Conservation (phyloP, 2,888 invertebrate species). For the Sialis lutaria region DNA sequence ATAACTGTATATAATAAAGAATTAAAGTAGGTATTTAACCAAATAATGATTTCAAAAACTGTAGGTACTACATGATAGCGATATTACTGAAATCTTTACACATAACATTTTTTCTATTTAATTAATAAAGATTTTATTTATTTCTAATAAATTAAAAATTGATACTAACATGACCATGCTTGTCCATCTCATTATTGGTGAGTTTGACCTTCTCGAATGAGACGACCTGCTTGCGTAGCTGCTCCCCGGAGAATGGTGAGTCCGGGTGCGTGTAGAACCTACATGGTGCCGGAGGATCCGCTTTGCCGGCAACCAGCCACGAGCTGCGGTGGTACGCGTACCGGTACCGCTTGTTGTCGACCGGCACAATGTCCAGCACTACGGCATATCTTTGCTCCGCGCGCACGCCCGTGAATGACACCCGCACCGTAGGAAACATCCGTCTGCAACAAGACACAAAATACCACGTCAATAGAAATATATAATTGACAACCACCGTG, state of each 20-base stretch:
- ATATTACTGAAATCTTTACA: no score
- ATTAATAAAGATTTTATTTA: no score
- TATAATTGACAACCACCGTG: no score
- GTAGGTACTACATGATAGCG: no score
- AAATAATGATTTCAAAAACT: no score
- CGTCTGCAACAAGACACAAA: conserved; percentile 44
- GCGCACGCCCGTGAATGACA: conserved; percentile 75
- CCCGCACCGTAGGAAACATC: conserved; percentile 95
- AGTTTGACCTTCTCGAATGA: conserved; percentile 97
- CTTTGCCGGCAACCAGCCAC: conserved; percentile 96
- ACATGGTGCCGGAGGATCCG: conserved; percentile 88
- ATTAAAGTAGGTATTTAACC: no score
- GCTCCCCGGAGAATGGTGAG: conserved; percentile 88
- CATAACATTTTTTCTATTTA: no score
- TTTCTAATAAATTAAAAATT: neutral
- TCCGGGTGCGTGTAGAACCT: conserved; percentile 93
- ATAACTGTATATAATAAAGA: no score
- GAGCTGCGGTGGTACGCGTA: conserved; percentile 98
- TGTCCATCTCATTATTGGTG: conserved; percentile 96
- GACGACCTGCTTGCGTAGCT: conserved; percentile 88
- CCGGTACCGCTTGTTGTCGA: conserved; percentile 89
- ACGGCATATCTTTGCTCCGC: conserved; percentile 80
- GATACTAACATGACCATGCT: conserved; percentile 75
- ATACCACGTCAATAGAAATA: conserved; percentile 1
- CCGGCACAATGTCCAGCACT: conserved; percentile 89